A percentile compares a stretch with the other conserved stretches of the same genome.
Conservation (phyloP, 2,888 invertebrate species). For the Thera britannica region DNA sequence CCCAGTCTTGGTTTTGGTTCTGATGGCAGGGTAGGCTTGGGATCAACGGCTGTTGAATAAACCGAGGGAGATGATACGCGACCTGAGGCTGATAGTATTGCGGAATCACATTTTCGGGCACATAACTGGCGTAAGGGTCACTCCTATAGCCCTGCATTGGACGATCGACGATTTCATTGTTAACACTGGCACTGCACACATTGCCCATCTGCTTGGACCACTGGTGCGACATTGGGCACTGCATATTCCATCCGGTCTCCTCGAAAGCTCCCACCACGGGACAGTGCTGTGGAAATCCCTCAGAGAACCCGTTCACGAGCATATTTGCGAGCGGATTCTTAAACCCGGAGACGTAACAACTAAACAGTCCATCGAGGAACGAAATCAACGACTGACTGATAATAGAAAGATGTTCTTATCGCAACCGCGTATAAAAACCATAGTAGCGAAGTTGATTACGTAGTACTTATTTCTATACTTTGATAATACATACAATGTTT, state of each 20-base stretch:
- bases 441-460: conserved; percentile 69
- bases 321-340: conserved; percentile 56
- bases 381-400: conserved; percentile 79
- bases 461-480: too few relatives aligned
- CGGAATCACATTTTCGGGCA: conserved; percentile 46
- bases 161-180: conserved; percentile 53
- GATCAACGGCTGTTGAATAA: conserved; percentile 52
- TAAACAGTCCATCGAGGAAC: conserved; percentile 76
- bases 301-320: conserved; percentile 62
- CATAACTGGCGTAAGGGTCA: conserved; percentile 50
- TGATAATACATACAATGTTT: conserved; percentile 59
- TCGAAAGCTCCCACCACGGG: conserved; percentile 61
- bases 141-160: conserved; percentile 64
- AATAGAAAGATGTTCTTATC: conserved; percentile 78
- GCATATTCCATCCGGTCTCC: conserved; percentile 64
- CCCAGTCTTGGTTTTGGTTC: conserved; percentile 77
- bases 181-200: conserved; percentile 56
- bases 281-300: conserved; percentile 57
- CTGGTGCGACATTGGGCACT: conserved; percentile 66
- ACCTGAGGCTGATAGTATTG: conserved; percentile 54
- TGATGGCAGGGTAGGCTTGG: conserved; percentile 79
- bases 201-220: conserved; percentile 60
- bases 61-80: conserved; percentile 49
- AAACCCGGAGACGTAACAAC: conserved; percentile 47
- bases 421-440: conserved; percentile 62